Evolutionary conservation across 92 coral and sea anemone genomes (phyloP).

Genomic region (Isaurus tuberculatus): DNA sequence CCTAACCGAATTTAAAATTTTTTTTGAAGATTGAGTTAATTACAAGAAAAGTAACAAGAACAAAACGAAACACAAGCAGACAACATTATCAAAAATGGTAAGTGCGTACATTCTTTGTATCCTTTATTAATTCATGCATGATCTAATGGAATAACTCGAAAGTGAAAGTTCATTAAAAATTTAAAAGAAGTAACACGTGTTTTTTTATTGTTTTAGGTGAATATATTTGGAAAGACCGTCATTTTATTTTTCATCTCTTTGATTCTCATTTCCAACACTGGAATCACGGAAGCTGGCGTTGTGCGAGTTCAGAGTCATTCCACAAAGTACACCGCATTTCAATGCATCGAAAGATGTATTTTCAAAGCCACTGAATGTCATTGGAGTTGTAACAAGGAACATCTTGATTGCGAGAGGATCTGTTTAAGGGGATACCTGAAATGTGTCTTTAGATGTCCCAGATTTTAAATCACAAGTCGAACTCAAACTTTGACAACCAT

Average conservation of each 20-base stretch:
- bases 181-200: too few relatives aligned
- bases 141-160: too few relatives aligned
- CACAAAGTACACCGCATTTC: not conserved
- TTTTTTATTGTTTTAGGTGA: conserved; percentile 4
- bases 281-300: conserved; percentile 20
- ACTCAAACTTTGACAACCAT: too few relatives aligned
- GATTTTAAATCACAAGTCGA: not conserved
- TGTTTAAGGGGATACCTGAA: conserved; percentile 15
- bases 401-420: not conserved
- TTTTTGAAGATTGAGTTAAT: too few relatives aligned
- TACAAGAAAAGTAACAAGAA: too few relatives aligned
- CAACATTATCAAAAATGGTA: too few relatives aligned
- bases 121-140: too few relatives aligned
- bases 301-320: not conserved
- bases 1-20: too few relatives aligned
- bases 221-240: not conserved
- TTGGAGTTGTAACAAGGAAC: not conserved
- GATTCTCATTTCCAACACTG: not conserved
- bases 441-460: not conserved
- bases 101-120: too few relatives aligned
- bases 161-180: too few relatives aligned
- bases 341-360: not conserved
- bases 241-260: conserved; percentile 5
- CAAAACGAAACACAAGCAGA: too few relatives aligned
- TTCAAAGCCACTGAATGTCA: conserved; percentile 1